Percentiles rank a stretch among this genome's conserved stretches.
These are phyloP conservation scores for Mystacornis crossleyi DNA, from an alignment of 2,113 vertebrate genomes.

Conservation along the genomic window DNA sequence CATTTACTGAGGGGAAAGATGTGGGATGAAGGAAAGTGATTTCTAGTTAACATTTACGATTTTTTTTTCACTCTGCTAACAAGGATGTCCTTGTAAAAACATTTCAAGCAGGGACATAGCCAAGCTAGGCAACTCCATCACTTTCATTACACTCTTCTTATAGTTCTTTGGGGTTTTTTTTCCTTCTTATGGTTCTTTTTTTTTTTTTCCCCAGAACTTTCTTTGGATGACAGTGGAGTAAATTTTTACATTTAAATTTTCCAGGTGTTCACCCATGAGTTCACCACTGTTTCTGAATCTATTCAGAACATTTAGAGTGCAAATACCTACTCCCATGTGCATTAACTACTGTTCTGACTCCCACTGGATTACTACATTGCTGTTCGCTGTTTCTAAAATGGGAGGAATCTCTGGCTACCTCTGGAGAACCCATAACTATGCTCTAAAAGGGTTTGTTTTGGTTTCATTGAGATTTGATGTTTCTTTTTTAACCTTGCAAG, in stretches of 20 bases:
- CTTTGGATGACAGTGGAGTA: not conserved
- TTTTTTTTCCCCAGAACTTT: not conserved
- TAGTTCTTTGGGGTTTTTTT: not conserved
- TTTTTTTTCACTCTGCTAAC: not conserved
- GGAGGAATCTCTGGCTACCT: not conserved
- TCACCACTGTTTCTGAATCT: not conserved
- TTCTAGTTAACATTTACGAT: slow-evolving; percentile 55
- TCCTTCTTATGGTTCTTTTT: not conserved
- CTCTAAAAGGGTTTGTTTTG: not conserved
- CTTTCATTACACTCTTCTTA: not conserved
- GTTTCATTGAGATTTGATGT: not conserved
- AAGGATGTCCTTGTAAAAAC: slow-evolving; percentile 21
- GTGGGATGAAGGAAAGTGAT: slow-evolving; percentile 55
- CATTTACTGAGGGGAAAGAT: slow-evolving; percentile 75
- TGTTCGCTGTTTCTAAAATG: not conserved
- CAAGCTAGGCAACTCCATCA: not conserved
- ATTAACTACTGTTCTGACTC: not conserved
- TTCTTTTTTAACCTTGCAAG: not conserved
- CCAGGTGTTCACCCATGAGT: not conserved
- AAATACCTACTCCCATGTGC: not conserved
- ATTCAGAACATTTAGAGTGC: not conserved
- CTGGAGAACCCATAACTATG: fast-evolving
- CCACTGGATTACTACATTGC: not conserved
- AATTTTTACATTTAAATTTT: not conserved
- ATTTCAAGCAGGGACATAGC: not conserved